Percentiles rank a stretch among this genome's conserved stretches.
Conservation (phyloP, 1,140 invertebrate genomes). For the Camponotus floridanus region DNA sequence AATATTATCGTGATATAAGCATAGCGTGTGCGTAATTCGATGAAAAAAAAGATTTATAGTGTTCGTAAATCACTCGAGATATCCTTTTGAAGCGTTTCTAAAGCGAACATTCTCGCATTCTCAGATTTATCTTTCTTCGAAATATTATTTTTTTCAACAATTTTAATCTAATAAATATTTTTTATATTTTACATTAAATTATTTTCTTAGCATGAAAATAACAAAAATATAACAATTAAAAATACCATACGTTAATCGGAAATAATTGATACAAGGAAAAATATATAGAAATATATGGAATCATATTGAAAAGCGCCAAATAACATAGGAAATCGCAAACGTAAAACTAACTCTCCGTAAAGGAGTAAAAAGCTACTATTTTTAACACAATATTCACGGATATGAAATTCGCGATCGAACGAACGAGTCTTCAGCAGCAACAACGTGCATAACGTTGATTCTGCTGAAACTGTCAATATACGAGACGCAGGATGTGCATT, state of each 20-base stretch:
- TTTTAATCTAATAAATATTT: not conserved
- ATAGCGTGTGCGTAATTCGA: not conserved
- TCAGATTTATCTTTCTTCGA: not conserved
- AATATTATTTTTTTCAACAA: not conserved
- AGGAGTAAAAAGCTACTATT: constrained; percentile 65
- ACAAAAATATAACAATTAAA: not conserved
- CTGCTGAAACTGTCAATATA: constrained; percentile 50
- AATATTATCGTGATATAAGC: not conserved
- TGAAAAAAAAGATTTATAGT: not conserved
- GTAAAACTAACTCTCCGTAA: constrained; percentile 64
- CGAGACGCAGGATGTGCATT: not conserved
- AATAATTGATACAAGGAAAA: constrained; percentile 57
- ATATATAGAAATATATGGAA: constrained; percentile 41
- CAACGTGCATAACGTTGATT: constrained; percentile 22
- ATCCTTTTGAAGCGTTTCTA: not conserved
- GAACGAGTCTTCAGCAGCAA: not conserved
- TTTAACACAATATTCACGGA: constrained; percentile 51
- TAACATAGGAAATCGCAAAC: constrained; percentile 67
- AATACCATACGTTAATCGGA: constrained; percentile 3
- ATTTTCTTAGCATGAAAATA: not conserved
- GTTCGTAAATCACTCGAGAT: constrained; percentile 12
- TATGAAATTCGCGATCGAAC: constrained; percentile 38
- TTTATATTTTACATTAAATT: not conserved
- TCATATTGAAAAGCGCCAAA: constrained; percentile 58
- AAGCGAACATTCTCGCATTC: not conserved